Percentiles rank a stretch among this genome's conserved stretches.
phyloP scores from a whole-genome alignment of 2,888 invertebrate species.

The Andricus quercusramuli region DNA sequence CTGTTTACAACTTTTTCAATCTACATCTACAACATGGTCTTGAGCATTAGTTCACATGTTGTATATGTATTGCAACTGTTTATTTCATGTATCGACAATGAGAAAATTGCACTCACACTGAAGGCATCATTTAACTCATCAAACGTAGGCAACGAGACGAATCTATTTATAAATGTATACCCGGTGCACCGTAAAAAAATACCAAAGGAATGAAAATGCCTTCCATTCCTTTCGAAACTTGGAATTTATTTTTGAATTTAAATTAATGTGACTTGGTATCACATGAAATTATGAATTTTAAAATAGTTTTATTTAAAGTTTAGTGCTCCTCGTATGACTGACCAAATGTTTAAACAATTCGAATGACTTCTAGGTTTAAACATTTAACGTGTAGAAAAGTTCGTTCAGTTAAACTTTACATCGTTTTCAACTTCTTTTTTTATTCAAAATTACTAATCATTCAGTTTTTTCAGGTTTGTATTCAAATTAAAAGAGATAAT shows the following conservation, averaged over 20 bases:
- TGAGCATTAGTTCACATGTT: constrained; percentile 3
- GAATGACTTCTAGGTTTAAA: too few species aligned
- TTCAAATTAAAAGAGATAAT: too few species aligned
- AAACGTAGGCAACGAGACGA: constrained; percentile 12
- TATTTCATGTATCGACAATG: not conserved
- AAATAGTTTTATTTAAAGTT: too few species aligned
- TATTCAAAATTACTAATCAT: too few species aligned
- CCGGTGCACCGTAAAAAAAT: not conserved
- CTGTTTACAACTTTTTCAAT: constrained; percentile 37
- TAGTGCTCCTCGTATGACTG: too few species aligned
- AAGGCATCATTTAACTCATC: constrained; percentile 9
- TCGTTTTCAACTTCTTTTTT: too few species aligned
- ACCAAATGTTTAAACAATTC: too few species aligned
- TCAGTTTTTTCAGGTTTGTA: too few species aligned
- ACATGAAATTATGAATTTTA: too few species aligned
- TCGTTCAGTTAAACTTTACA: too few species aligned
- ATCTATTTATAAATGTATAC: constrained; percentile 19
- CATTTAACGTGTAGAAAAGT: too few species aligned
- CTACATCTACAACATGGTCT: constrained; percentile 13
- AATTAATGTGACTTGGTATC: too few species aligned
- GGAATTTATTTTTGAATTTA: not conserved
- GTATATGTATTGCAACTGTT: not conserved
- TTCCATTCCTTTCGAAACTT: not conserved
- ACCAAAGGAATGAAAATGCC: not conserved
- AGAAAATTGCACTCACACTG: constrained; percentile 35